Evolutionary conservation across 2,113 vertebrate genomes (phyloP), one percentile per base, ranked within the genome.

Genomic region (Cricetomys ansorgei): DNA sequence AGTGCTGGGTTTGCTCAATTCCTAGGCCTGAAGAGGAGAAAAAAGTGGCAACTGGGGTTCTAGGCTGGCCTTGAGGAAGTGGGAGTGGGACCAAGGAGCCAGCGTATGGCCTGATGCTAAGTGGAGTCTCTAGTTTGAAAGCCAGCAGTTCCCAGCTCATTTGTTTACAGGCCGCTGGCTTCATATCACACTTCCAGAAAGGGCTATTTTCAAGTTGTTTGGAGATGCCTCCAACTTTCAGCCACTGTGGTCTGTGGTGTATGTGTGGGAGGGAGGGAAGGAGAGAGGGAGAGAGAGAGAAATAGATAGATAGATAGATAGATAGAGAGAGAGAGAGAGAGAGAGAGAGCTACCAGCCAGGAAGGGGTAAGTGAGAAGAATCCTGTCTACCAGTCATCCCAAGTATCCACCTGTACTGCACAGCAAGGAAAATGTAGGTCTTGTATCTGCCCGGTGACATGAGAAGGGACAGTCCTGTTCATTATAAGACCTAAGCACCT

Each of bases 121-220:
- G 48, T 25, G 53, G 34, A 2, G 0, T 37, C 0, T 21, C 37
- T 11, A 7, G 34, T 23, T 11, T 53, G 85, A 84, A 75, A 72
- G 48, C 67, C 67, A 73, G 4, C 0, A 5, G 37, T 19, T 0
- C 5, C n/a, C 5, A 3, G 70, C 0, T 48, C 15, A 8, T 48
- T 77, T 87, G 13, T 40, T 37, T 34, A 29, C 37, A 40, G 19
- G 43, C 29, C 10, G 2, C 48, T 23, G 4, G 50, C 48, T 50
- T 43, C 15, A 13, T 79, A 64, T 88, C 86, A 16, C 17, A 1
- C 37, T 10, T 7, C 72, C 43, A 29, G 80, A 77, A 80, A 50
- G 64, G 19, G n/a, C 37, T 55, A 15, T 23, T 48, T 29, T n/a
- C 73, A 72, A 75, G 73, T 59, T 59, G 50, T n/a, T 12, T 37